Evolutionary conservation across 2,797 vertebrate genomes (phyloP).

Genomic region (Diplodus puntazzo): DNA sequence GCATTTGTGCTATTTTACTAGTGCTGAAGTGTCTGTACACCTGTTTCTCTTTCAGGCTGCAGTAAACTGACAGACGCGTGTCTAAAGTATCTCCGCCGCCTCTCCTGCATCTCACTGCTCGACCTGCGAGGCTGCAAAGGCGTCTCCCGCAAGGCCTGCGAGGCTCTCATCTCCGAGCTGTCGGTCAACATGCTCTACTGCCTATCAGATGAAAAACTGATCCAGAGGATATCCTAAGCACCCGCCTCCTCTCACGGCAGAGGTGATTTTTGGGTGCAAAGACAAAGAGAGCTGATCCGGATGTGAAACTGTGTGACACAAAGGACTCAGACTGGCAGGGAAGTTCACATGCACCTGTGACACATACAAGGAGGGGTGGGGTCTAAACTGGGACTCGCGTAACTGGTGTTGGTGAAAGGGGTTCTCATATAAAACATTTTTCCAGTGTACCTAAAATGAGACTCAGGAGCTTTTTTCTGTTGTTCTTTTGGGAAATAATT

Average conservation of each 20-base stretch:
- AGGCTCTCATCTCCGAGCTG: conserved; percentile 98
- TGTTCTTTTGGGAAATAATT: conserved; percentile 52
- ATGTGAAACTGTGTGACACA: conserved; percentile 54
- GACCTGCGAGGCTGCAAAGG: conserved; percentile 96
- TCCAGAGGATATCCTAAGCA: conserved; percentile 96
- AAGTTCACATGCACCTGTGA: conserved; percentile 51
- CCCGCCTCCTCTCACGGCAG: conserved; percentile 29
- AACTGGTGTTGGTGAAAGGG: conserved; percentile 50
- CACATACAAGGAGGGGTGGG: conserved; percentile 45
- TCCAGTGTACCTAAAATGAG: conserved; percentile 63
- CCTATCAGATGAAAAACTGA: conserved; percentile 98
- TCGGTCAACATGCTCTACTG: conserved; percentile 98
- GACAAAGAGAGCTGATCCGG: conserved; percentile 28
- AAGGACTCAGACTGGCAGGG: conserved; percentile 47
- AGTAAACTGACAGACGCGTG: conserved; percentile 95
- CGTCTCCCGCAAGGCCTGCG: conserved; percentile 94
- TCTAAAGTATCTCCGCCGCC: conserved; percentile 93
- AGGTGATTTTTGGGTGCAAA: conserved; percentile 14
- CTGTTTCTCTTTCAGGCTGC: conserved; percentile 87
- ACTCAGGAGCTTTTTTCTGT: conserved; percentile 74
- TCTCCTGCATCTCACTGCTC: conserved; percentile 93
- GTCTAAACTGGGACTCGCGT: conserved; percentile 56
- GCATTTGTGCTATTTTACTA: background rate
- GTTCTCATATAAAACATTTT: conserved; percentile 46
- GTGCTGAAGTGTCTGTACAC: conserved; percentile 2